phyloP scores from a whole-genome alignment of 1,140 invertebrate species.

The Brachionus manjavacas region DNA sequence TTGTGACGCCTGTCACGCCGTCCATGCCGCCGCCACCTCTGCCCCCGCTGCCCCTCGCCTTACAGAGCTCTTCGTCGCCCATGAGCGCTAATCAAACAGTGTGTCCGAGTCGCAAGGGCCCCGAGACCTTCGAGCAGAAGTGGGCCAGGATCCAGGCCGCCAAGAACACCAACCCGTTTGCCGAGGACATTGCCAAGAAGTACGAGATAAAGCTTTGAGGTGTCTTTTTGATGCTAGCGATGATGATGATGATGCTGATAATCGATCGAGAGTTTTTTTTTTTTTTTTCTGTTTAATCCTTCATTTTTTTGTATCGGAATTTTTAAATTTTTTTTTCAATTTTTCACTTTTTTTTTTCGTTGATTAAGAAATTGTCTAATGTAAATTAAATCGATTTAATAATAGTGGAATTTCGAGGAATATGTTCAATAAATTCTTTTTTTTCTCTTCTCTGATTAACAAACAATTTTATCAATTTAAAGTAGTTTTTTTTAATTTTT shows the following conservation, averaged over 20 bases:
- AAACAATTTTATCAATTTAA: neutral
- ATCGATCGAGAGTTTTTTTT: neutral
- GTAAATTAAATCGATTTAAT: neutral
- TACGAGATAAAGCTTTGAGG: slow-evolving; percentile 24
- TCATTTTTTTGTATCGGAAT: neutral
- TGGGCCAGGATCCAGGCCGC: slow-evolving; percentile 35
- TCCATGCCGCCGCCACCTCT: neutral
- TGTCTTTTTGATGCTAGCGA: neutral
- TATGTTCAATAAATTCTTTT: too few species aligned
- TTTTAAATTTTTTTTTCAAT: neutral
- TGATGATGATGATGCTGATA: too few species aligned
- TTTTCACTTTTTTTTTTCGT: neutral
- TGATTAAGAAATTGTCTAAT: neutral
- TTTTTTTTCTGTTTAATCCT: neutral
- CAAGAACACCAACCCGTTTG: slow-evolving; percentile 38
- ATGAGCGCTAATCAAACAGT: neutral
- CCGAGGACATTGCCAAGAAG: slow-evolving; percentile 40
- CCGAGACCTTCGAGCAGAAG: slow-evolving; percentile 41
- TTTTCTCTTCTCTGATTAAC: neutral
- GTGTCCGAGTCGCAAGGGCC: too few species aligned
- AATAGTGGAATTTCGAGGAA: neutral
- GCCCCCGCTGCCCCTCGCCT: neutral
- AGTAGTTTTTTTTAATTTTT: neutral
- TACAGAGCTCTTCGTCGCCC: neutral
- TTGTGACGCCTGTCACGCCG: neutral